Evolutionary conservation across 2,888 invertebrate species (phyloP).

Genomic region (Drosophila longiperda): DNA sequence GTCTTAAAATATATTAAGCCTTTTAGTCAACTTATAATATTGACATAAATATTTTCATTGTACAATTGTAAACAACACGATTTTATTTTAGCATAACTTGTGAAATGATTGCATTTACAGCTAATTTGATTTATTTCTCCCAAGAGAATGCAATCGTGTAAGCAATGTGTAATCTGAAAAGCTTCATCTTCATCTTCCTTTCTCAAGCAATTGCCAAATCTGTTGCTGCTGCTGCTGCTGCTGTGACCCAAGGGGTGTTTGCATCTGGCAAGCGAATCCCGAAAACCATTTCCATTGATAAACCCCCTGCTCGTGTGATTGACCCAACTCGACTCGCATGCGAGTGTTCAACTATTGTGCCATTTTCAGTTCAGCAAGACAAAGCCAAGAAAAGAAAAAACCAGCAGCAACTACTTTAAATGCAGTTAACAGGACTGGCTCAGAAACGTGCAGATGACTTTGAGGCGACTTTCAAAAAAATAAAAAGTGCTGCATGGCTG

Average conservation of each 20-base stretch:
- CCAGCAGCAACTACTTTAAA: conserved; percentile 69
- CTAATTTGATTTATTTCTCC: conserved; percentile 49
- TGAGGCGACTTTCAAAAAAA: conserved; percentile 71
- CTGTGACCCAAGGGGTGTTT: conserved; percentile 36
- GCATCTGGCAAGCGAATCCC: conserved; percentile 16
- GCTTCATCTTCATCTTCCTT: conserved; percentile 19
- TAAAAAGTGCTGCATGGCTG: conserved; percentile 22
- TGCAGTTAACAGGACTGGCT: conserved; percentile 63
- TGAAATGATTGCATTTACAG: conserved; percentile 18
- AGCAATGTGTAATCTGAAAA: conserved; percentile 43
- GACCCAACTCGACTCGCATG: conserved; percentile 57
- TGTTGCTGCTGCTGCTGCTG: conserved; percentile 15
- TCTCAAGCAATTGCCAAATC: conserved; percentile 31
- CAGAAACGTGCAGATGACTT: conserved; percentile 71
- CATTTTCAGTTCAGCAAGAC: conserved; percentile 35
- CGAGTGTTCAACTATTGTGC: conserved; percentile 42
- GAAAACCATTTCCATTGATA: conserved; percentile 20
- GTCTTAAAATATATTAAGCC: not conserved
- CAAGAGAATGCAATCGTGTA: conserved; percentile 30
- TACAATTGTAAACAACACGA: not conserved
- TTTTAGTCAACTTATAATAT: not conserved
- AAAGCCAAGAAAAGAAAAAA: conserved; percentile 9
- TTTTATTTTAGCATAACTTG: not conserved
- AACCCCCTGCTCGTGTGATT: conserved; percentile 55
- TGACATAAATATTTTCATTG: not conserved